phyloP scores from a whole-genome alignment of 2,888 invertebrate species.

The Chalcosyrphus nemorum region DNA sequence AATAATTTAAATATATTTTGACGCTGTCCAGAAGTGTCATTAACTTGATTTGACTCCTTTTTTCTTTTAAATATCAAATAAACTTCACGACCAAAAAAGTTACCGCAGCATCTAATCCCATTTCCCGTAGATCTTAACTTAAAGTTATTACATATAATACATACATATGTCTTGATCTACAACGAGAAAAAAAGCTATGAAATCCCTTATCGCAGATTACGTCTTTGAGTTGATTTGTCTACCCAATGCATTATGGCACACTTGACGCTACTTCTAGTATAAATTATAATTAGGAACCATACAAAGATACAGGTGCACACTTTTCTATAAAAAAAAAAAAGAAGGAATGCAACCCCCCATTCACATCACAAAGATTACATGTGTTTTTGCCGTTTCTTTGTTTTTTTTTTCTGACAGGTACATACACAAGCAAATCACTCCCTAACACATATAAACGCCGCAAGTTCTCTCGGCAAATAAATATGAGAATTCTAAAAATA shows the following conservation, averaged over 20 bases:
- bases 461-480: conserved; percentile 66
- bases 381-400: conserved; percentile 30
- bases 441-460: conserved; percentile 48
- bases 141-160: too few species aligned
- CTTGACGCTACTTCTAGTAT: conserved; percentile 58
- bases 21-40: too few species aligned
- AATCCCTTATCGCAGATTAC: conserved; percentile 37
- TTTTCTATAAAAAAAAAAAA: conserved; percentile 8
- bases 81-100: too few species aligned
- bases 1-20: too few species aligned
- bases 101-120: too few species aligned
- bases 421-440: conserved; percentile 13
- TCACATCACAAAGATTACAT: conserved; percentile 35
- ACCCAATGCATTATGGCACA: conserved; percentile 62
- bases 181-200: conserved; percentile 6
- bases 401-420: conserved; percentile 18
- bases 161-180: not conserved
- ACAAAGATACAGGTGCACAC: conserved; percentile 49
- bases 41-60: too few species aligned
- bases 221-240: conserved; percentile 54
- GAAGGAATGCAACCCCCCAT: conserved; percentile 49
- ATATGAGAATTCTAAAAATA: conserved; percentile 74
- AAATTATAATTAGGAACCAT: conserved; percentile 59
- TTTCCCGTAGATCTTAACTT: too few species aligned
- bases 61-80: too few species aligned